Evolutionary conservation across 2,797 vertebrate genomes (phyloP).

Genomic region (Protosalanx chinensis): DNA sequence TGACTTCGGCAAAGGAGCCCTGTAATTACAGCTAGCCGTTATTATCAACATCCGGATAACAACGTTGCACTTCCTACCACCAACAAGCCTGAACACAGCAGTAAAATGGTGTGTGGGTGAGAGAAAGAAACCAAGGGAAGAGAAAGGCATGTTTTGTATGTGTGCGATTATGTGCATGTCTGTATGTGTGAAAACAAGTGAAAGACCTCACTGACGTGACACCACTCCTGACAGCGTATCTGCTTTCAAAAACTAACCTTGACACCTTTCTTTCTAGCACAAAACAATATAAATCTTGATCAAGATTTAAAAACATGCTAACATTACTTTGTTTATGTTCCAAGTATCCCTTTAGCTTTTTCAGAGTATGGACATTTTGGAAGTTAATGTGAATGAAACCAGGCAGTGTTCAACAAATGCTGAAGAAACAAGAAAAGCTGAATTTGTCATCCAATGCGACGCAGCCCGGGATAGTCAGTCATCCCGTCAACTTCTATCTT

Average conservation of each 20-base stretch:
- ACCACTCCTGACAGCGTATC: background rate
- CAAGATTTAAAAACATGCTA: slow-evolving; percentile 1
- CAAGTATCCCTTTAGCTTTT: background rate
- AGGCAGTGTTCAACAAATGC: background rate
- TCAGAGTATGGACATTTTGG: no score
- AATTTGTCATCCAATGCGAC: background rate
- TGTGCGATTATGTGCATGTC: background rate
- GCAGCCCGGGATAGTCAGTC: background rate
- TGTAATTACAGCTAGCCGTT: slow-evolving; percentile 60
- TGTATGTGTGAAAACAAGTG: background rate
- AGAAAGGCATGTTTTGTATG: slow-evolving; percentile 2
- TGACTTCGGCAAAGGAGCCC: slow-evolving; percentile 45
- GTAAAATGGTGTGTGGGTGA: background rate
- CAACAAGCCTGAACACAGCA: slow-evolving; percentile 7
- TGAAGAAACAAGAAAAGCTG: background rate
- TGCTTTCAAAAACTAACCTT: background rate
- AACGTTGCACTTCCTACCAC: slow-evolving; percentile 11
- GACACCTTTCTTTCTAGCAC: background rate
- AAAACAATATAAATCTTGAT: background rate
- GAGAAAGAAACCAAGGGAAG: background rate
- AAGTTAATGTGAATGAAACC: no score
- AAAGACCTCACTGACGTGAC: background rate
- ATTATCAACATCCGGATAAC: slow-evolving; percentile 46
- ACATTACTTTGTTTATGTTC: background rate
- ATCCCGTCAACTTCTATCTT: no score